These are phyloP conservation scores for Propithecus deckenii DNA, from an alignment of 2,797 vertebrate species.

Conservation along the genomic window DNA sequence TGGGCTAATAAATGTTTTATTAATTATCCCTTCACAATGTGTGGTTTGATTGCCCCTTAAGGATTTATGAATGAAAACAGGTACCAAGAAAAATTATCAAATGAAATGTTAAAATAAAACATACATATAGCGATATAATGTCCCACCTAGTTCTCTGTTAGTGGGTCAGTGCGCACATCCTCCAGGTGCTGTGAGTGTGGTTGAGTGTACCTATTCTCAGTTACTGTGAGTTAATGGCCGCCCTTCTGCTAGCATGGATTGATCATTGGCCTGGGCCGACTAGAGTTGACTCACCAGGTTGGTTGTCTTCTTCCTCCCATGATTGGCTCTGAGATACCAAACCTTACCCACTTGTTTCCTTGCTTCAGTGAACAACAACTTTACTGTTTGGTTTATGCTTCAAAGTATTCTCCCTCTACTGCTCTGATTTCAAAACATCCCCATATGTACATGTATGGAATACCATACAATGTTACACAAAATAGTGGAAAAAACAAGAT, in stretches of 20 bases:
- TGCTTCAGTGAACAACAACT: neutral
- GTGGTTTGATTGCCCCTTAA: neutral
- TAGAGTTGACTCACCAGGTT: neutral
- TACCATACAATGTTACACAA: neutral
- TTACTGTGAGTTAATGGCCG: neutral
- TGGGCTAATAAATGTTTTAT: neutral
- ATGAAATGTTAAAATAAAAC: neutral
- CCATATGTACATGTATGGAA: neutral
- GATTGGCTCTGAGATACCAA: neutral
- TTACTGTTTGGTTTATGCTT: neutral
- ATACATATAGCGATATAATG: neutral
- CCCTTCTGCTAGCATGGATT: neutral
- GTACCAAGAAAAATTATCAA: neutral
- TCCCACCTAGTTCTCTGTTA: neutral
- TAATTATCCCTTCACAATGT: neutral
- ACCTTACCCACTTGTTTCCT: neutral
- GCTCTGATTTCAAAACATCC: neutral
- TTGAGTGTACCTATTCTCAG: neutral
- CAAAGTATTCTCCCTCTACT: neutral
- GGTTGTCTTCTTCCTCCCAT: neutral
- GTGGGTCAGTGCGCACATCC: neutral
- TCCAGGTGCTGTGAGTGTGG: neutral
- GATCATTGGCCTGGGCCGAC: neutral
- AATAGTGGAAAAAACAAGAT: neutral
- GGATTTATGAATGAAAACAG: neutral